A percentile compares a stretch with the other conserved stretches of the same genome.
These are phyloP conservation scores for Myotis lucifugus DNA, from an alignment of 2,113 vertebrate genomes.

Conservation along the genomic window DNA sequence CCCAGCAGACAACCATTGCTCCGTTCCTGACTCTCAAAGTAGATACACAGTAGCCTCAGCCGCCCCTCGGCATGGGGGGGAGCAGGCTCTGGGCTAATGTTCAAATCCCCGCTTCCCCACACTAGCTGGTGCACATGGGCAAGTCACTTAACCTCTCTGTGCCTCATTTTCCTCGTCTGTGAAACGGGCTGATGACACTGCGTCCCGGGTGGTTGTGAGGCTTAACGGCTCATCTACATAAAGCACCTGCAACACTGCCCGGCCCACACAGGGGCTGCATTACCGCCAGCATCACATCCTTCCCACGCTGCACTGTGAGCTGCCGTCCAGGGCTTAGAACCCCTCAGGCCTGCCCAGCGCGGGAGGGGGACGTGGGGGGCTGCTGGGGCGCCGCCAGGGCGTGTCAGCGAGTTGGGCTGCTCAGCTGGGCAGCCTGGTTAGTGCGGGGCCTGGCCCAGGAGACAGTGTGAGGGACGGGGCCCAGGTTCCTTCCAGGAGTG, in stretches of 20 bases:
- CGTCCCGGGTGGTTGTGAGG: background rate
- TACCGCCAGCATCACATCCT: background rate
- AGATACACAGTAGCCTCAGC: background rate
- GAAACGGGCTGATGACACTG: background rate
- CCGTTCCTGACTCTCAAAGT: background rate
- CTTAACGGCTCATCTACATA: background rate
- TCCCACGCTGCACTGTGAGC: background rate
- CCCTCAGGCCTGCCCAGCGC: background rate
- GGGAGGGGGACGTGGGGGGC: rapidly evolving
- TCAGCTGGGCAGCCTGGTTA: background rate
- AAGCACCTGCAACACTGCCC: rapidly evolving
- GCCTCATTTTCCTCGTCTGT: background rate
- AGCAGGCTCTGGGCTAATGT: rapidly evolving
- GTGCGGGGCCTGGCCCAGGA: background rate
- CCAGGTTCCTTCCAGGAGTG: background rate
- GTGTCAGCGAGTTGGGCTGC: rapidly evolving
- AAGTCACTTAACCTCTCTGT: background rate
- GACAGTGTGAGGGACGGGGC: background rate
- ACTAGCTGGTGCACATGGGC: background rate
- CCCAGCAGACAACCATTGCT: background rate
- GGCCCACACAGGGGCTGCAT: too few species aligned
- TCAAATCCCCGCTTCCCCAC: background rate
- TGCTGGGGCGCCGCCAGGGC: rapidly evolving
- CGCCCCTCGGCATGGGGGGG: rapidly evolving
- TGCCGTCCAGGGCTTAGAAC: background rate